phyloP scores from a whole-genome alignment of 2,888 invertebrate genomes.

The Ypsolopha sequella region DNA sequence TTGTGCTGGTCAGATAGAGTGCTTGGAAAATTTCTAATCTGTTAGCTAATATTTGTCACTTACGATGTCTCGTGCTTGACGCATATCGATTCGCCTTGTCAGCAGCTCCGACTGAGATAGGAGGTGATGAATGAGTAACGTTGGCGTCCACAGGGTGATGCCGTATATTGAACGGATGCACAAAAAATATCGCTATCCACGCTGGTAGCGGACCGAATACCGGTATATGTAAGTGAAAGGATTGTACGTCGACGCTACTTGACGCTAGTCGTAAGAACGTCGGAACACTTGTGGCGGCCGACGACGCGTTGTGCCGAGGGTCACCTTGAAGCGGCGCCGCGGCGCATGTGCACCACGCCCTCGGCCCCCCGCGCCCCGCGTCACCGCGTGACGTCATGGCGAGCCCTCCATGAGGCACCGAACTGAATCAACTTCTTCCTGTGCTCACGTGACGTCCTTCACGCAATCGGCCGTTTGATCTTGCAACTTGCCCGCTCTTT shows the following conservation, averaged over 20 bases:
- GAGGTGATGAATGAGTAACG: slow-evolving; percentile 64
- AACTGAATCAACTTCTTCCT: slow-evolving; percentile 6
- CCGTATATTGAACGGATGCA: slow-evolving; percentile 48
- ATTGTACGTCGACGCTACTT: slow-evolving; percentile 25
- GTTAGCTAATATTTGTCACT: slow-evolving; percentile 44
- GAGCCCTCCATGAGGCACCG: slow-evolving; percentile 15
- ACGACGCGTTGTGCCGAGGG: slow-evolving; percentile 45
- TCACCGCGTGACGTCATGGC: slow-evolving; percentile 33
- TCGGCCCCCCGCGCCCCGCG: slow-evolving; percentile 33
- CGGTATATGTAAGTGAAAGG: slow-evolving; percentile 40
- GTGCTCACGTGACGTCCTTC: slow-evolving; percentile 49
- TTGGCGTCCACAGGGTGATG: slow-evolving; percentile 64
- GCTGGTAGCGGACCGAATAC: slow-evolving; percentile 43
- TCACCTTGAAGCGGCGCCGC: slow-evolving; percentile 58
- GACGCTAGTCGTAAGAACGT: slow-evolving; percentile 20
- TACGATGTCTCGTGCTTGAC: slow-evolving; percentile 62
- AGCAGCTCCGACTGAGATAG: slow-evolving; percentile 58
- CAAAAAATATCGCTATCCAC: slow-evolving; percentile 44
- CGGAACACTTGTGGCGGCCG: slow-evolving; percentile 21
- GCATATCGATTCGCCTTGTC: slow-evolving; percentile 68
- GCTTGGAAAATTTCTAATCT: slow-evolving; percentile 21
- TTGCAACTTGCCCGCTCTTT: slow-evolving; percentile 20
- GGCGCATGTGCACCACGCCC: slow-evolving; percentile 68
- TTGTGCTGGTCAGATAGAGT: not conserved
- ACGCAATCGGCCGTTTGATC: slow-evolving; percentile 27